These are phyloP conservation scores for Chloebia gouldiae DNA, from an alignment of 2,113 vertebrate species.

Conservation along the genomic window DNA sequence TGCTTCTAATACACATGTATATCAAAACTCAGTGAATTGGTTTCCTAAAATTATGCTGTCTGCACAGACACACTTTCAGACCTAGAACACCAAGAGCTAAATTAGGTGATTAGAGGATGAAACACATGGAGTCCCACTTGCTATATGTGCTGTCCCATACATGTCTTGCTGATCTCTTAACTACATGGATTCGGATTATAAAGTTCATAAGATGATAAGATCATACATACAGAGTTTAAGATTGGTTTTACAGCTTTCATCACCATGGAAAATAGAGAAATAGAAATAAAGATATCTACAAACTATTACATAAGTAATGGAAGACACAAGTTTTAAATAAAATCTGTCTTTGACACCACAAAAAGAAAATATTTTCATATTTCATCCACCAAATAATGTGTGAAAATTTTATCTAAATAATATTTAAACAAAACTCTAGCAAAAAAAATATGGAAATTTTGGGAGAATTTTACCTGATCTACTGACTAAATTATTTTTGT, in stretches of 20 bases:
- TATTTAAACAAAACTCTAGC: neutral
- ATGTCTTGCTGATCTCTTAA: neutral
- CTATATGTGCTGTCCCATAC: neutral
- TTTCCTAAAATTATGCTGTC: neutral
- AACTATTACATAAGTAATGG: neutral
- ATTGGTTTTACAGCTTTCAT: neutral
- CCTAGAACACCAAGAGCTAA: neutral
- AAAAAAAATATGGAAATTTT: neutral
- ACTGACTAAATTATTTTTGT: neutral
- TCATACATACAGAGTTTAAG: neutral
- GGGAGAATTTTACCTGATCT: neutral
- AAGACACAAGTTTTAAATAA: neutral
- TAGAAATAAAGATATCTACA: neutral
- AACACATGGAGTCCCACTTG: neutral
- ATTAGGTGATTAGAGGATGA: neutral
- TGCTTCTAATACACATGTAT: neutral
- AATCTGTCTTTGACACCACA: neutral
- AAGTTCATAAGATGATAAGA: neutral
- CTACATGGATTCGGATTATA: neutral
- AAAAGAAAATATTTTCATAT: neutral
- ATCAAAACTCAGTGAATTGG: neutral
- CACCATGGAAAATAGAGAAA: neutral
- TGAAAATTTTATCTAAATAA: neutral
- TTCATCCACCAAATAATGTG: neutral
- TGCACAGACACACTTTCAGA: neutral